Conservation (phyloP, 2,113 vertebrate genomes). For the Smithornis capensis region DNA sequence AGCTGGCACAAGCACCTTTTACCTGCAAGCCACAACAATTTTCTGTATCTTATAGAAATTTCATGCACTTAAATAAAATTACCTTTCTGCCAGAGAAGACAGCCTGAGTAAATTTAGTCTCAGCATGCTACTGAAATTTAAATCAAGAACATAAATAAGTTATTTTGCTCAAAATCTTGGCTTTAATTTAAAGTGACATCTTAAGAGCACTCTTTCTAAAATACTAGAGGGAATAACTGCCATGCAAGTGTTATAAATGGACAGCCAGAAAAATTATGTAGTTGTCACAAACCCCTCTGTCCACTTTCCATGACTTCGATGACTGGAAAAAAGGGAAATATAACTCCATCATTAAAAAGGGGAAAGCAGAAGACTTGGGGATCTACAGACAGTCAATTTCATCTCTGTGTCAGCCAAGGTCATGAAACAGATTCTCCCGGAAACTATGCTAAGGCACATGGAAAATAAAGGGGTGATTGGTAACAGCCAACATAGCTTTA, state of each 20-base stretch:
- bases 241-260: slow-evolving; percentile 41
- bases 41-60: not conserved
- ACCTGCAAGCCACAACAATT: not conserved
- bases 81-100: not conserved
- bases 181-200: slow-evolving; percentile 74
- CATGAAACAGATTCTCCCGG: not conserved
- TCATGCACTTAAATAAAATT: slow-evolving; percentile 13
- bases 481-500: not conserved
- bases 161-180: slow-evolving; percentile 57
- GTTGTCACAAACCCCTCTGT: slow-evolving; percentile 10
- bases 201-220: slow-evolving; percentile 68
- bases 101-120: slow-evolving; percentile 40
- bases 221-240: slow-evolving; percentile 55
- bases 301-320: not conserved
- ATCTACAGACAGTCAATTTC: not conserved
- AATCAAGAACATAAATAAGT: slow-evolving; percentile 77
- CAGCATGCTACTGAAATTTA: slow-evolving; percentile 64
- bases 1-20: not conserved
- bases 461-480: not conserved
- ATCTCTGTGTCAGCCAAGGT: not conserved
- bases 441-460: not conserved
- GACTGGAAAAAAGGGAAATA: not conserved
- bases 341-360: not conserved
- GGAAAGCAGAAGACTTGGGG: not conserved
- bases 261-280: slow-evolving; percentile 13